Conservation (phyloP, 2,797 vertebrate genomes). For the Sphenopsis melanotis region DNA sequence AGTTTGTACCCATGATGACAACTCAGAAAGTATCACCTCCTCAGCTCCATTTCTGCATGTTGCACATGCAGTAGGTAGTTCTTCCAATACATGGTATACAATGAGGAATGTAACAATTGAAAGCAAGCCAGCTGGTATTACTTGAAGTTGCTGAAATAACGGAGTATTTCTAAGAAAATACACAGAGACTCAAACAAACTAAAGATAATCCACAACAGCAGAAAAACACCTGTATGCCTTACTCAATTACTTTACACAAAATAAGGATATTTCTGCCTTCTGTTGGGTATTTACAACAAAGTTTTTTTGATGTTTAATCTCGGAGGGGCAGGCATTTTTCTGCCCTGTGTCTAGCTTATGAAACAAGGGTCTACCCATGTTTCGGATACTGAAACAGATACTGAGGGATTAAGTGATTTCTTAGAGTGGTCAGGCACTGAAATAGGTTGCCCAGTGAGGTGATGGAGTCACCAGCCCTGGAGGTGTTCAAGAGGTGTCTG, state of each 20-base stretch:
- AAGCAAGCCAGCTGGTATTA: background rate
- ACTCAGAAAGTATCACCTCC: background rate
- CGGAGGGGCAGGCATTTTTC: background rate
- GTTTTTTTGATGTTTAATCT: background rate
- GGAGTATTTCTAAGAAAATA: background rate
- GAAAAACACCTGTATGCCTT: background rate
- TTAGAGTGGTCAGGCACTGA: background rate
- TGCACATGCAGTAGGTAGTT: background rate
- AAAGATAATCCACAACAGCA: background rate
- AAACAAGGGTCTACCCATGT: background rate
- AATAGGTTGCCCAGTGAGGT: background rate
- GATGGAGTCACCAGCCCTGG: background rate
- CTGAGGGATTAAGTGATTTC: background rate
- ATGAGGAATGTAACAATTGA: background rate
- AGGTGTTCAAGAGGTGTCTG: background rate
- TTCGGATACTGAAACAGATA: background rate
- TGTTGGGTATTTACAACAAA: background rate
- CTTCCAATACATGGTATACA: fast-evolving
- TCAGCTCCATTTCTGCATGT: background rate
- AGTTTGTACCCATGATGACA: background rate
- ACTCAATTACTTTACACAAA: background rate
- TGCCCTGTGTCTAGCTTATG: background rate
- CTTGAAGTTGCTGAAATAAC: background rate
- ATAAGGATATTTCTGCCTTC: background rate
- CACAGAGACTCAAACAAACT: background rate